Conservation (phyloP, 2,797 vertebrate species). For the Gallinago stenura region DNA sequence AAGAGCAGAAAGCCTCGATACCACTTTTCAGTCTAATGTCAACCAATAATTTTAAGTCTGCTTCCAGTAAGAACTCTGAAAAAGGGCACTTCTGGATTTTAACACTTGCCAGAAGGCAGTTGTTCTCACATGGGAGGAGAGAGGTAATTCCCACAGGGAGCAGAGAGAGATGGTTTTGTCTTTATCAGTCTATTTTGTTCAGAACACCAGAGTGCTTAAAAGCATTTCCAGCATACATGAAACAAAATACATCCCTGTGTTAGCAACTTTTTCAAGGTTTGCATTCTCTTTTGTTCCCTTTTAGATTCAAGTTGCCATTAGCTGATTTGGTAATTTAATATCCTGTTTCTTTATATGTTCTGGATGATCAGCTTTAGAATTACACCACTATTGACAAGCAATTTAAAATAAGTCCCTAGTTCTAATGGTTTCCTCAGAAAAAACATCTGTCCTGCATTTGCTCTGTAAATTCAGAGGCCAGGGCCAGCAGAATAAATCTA, state of each 20-base stretch:
- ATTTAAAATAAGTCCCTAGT: constrained; percentile 3
- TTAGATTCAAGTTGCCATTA: background rate
- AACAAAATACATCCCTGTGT: background rate
- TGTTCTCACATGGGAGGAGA: background rate
- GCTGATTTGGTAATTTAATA: background rate
- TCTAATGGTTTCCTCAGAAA: constrained; percentile 2
- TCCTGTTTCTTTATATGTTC: background rate
- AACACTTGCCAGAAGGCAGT: background rate
- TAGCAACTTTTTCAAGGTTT: background rate
- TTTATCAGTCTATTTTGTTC: background rate
- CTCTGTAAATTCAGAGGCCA: background rate
- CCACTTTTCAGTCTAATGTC: background rate
- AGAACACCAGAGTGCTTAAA: background rate
- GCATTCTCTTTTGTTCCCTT: background rate
- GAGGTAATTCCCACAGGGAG: background rate
- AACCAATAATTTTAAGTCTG: background rate
- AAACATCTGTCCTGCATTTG: background rate
- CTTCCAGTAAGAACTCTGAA: background rate
- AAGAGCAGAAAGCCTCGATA: background rate
- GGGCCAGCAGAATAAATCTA: background rate
- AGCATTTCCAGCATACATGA: background rate
- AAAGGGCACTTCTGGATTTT: background rate
- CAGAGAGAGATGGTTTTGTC: background rate
- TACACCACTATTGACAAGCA: background rate
- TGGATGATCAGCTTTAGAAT: constrained; percentile 15